Base-by-base conservation (phyloP, 92 coral and sea anemone genomes). In the Scolanthus callimorphus region DNA sequence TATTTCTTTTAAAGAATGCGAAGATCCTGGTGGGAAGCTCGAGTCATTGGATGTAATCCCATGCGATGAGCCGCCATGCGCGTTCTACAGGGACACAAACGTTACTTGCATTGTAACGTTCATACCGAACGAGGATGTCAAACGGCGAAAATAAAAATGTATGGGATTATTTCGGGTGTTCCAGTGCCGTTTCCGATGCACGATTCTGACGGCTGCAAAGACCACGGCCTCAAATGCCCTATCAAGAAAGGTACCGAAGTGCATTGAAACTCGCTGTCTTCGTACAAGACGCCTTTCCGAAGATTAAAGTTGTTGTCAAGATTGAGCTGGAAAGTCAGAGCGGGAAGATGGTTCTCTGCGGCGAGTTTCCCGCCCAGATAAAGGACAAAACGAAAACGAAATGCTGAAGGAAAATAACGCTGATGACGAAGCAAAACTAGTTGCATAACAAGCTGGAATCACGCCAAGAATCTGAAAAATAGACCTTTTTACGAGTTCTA, bases 191-290 rank as follows among this genome's bases (percentile, higher is more conserved):
- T 75, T 20, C 73, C 68, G 3, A 9, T 75, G 28, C 52, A 56
- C 1, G 27, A 81, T 11, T 54, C 70, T 0, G 17, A 75, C 19
- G 46, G 68, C 4, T 81, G 88, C 54, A 20, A 56, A 34, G 31
- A 39, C 20, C 78, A 75, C 30, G 60, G 55, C 1, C 27, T 81
- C 0, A 11, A 1, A 0, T 81, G 88, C 48, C 88, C 88, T n/a
- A 27, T 81, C 63, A 63, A 75, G 29, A 21, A 59, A 11, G 73
- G 52, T 0, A 21, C 2, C 17, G 52, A 29, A 4, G 62, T 38
- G 4, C 10, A 4, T 25, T 60, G 57, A 23, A 20, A 9, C 2
- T 73, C 2, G 21, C 51, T 1, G 11, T 72, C 31, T 17, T 21
- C 4, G 20, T 73, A 10, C 51, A 68, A 25, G 4, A 26, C 2